Conservation (phyloP, 2,113 vertebrate genomes). For the Andinoacara biseriatus region DNA sequence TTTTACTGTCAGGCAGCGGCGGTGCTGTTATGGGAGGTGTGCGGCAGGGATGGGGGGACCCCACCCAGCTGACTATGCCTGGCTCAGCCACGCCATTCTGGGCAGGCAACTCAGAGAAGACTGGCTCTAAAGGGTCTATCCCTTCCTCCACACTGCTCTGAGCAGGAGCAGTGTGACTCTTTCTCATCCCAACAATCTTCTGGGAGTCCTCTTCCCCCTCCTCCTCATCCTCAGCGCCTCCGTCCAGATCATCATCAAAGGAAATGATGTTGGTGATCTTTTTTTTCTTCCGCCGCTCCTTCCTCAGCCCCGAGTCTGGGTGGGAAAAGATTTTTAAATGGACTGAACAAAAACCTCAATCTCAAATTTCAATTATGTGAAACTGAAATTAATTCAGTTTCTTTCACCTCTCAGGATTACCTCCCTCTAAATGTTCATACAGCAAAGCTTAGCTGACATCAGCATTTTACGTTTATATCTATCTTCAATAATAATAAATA, state of each 20-base stretch:
- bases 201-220: slow-evolving; percentile 68
- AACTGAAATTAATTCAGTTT: not conserved
- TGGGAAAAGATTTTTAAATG: not conserved
- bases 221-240: slow-evolving; percentile 85
- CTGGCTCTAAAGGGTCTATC: slow-evolving; percentile 58
- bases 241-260: slow-evolving; percentile 89
- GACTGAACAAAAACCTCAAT: slow-evolving; percentile 12
- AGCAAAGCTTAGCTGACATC: not conserved
- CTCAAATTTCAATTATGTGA: not conserved
- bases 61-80: slow-evolving; percentile 70
- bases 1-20: slow-evolving; percentile 68
- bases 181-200: slow-evolving; percentile 42
- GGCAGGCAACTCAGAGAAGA: slow-evolving; percentile 47
- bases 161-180: slow-evolving; percentile 50
- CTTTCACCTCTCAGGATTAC: not conserved
- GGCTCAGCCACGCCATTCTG: slow-evolving; percentile 72
- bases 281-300: slow-evolving; percentile 93
- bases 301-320: slow-evolving; percentile 87
- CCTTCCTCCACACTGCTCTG: slow-evolving; percentile 76
- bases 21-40: slow-evolving; percentile 24
- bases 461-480: too few relatives aligned
- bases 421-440: too few relatives aligned
- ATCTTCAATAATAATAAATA: too few relatives aligned
- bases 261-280: slow-evolving; percentile 98
- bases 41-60: slow-evolving; percentile 67